Evolutionary conservation across 1,140 invertebrate genomes (phyloP), one percentile per base, ranked within the genome.

Genomic region (Notospermus geniculatus): DNA sequence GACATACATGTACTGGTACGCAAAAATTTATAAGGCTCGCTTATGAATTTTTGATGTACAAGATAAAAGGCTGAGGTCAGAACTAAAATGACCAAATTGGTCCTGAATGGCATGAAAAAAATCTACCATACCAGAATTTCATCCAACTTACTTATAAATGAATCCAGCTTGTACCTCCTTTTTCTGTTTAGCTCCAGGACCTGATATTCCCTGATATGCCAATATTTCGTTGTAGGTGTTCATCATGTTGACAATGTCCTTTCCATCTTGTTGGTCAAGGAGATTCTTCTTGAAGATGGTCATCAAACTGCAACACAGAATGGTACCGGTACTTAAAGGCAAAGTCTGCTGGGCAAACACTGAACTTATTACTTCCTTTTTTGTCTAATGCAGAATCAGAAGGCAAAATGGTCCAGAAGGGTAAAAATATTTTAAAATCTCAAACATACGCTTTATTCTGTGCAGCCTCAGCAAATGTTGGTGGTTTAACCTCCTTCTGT

Each of bases 261-360:
- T 74, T 1, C 55, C 50, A 23, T 72, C 67, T 23, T 80, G 73
- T 1, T 60, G 57, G 13, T 79, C 79, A 25, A 56, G 25, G 23
- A 79, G 58, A 57, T 74, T 72, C 62, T 80, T 80, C 63, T 74
- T 77, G 61, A 80, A 81, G 65, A 76, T 70, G 13, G 68, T 63
- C 61, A 79, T 78, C 43, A 81, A 63, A 36, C 79, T 81, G 65
- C 17, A 67, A 58, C 7, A 41, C 1, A 43, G 41, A 39, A 41
- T 30, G 28, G 19, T 19, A n/a, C 4, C 4, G 19, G n/a, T 30
- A 50, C 4, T 19, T 4, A 52, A 52, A 9, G n/a, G n/a, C n/a
- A n/a, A n/a, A n/a, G n/a, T n/a, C n/a, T n/a, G n/a, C n/a, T n/a
- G n/a, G n/a, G n/a, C n/a, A n/a, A n/a, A n/a, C n/a, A n/a, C n/a